Evolutionary conservation across 2,113 vertebrate genomes (phyloP), one percentile per base, ranked within the genome.

Genomic region (Danionella cerebrum): DNA sequence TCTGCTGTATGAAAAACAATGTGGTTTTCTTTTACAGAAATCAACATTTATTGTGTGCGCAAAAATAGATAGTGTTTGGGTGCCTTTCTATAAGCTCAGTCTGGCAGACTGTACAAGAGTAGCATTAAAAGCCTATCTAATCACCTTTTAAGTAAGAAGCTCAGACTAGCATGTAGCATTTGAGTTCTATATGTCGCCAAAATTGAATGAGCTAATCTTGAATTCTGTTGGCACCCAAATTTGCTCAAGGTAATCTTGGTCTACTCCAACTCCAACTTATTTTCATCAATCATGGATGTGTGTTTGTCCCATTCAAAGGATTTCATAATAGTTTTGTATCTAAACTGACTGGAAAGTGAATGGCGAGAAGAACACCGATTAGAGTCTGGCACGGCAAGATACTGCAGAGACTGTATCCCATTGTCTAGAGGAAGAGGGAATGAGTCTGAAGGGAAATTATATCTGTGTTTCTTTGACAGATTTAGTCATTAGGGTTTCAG

Each of bases 321-420:
- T 48, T 78, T 41, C 69, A 41, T 41, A 42, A 70, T 51, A 70
- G 55, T 69, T 74, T 59, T 63, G 67, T 59, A 54, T 57, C 71
- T 27, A 64, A 50, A 35, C 51, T 31, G 29, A 18, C 39, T 21
- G 24, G 36, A 31, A 57, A 13, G 35, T 0, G 2, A 53, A 51
- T 14, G 38, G 24, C 19, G 11, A 54, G 70, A 73, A 47, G 80
- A 79, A 84, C 83, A 83, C 76, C 78, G 73, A 86, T 81, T 77
- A 58, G 64, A 42, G 76, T 75, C 79, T 75, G 72, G 70, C 80
- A 12, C 71, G 25, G 70, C 65, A 74, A 59, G 73, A 76, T 57
- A 70, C 69, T 25, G 71, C 80, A 19, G 8, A 45, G 63, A 73
- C 65, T 67, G 57, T 22, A 27, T n/a, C 33, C 47, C 60, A 81